Evolutionary conservation across 1,140 invertebrate genomes (phyloP).

Genomic region (Drosophila tropicalis): DNA sequence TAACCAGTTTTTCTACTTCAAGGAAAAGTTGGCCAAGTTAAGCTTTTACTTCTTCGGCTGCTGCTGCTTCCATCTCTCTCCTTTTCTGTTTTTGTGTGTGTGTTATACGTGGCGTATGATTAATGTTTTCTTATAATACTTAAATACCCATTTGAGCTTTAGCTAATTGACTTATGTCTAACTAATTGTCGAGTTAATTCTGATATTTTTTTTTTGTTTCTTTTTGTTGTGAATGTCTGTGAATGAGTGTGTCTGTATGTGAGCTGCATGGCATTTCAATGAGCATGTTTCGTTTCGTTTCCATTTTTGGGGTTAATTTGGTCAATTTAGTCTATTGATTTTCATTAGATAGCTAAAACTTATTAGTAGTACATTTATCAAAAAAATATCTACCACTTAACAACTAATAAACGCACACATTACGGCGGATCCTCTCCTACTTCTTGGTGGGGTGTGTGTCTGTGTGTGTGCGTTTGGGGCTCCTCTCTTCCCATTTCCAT

Average conservation of each 20-base stretch:
- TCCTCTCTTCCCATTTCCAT: not conserved
- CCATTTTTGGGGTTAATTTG: conserved; percentile 57
- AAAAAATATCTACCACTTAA: conserved; percentile 60
- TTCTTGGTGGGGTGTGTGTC: not conserved
- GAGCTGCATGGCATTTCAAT: conserved; percentile 72
- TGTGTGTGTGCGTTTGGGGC: not conserved
- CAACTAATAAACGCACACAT: conserved; percentile 81
- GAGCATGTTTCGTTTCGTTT: conserved; percentile 64
- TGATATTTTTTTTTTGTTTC: conserved; percentile 14
- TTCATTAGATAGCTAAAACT: conserved; percentile 48
- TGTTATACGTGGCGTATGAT: conserved; percentile 65
- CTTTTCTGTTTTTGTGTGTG: not conserved
- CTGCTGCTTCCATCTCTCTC: conserved; percentile 37
- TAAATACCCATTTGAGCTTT: conserved; percentile 76
- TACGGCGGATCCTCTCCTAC: conserved; percentile 27
- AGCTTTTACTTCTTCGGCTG: conserved; percentile 61
- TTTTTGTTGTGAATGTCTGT: conserved; percentile 20
- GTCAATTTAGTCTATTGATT: conserved; percentile 79
- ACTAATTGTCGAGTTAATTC: conserved; percentile 10
- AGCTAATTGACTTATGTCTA: conserved; percentile 74
- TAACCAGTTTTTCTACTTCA: conserved; percentile 75
- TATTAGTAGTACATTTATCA: conserved; percentile 53
- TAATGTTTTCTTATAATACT: conserved; percentile 73
- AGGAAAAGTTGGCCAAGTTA: conserved; percentile 76
- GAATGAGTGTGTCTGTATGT: conserved; percentile 43